phyloP scores from a whole-genome alignment of 2,797 vertebrate genomes.

The Channallabes apus region DNA sequence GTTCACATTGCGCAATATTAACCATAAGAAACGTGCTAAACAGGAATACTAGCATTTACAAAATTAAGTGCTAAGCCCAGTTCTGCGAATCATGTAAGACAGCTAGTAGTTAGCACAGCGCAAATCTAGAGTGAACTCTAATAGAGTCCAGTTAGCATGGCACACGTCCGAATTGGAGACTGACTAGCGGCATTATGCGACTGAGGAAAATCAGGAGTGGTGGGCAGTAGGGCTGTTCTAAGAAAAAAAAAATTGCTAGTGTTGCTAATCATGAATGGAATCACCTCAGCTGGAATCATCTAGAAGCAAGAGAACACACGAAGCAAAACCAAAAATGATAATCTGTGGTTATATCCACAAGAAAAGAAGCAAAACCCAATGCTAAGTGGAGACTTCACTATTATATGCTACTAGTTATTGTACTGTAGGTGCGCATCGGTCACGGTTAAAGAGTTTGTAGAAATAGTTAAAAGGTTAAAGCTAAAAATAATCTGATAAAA shows the following conservation, averaged over 20 bases:
- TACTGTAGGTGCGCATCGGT: too few species aligned
- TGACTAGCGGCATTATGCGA: neutral
- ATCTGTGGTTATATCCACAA: too few species aligned
- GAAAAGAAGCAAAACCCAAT: too few species aligned
- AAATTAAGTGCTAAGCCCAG: neutral
- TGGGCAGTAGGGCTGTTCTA: neutral
- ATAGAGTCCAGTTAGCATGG: neutral
- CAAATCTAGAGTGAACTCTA: neutral
- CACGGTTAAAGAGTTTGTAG: too few species aligned
- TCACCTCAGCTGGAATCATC: too few species aligned
- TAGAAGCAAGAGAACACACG: too few species aligned
- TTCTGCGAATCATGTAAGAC: neutral
- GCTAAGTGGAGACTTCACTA: too few species aligned
- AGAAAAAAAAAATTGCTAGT: neutral
- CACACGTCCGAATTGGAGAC: neutral
- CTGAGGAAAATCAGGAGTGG: neutral
- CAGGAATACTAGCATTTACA: neutral
- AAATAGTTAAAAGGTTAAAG: too few species aligned
- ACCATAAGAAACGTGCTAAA: neutral
- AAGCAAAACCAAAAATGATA: too few species aligned
- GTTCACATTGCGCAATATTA: neutral
- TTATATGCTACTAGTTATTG: too few species aligned
- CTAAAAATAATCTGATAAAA: too few species aligned
- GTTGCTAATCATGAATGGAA: neutral
- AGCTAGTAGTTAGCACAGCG: neutral